These are phyloP conservation scores for Cervus canadensis DNA, from an alignment of 2,113 vertebrate genomes.

Conservation along the genomic window DNA sequence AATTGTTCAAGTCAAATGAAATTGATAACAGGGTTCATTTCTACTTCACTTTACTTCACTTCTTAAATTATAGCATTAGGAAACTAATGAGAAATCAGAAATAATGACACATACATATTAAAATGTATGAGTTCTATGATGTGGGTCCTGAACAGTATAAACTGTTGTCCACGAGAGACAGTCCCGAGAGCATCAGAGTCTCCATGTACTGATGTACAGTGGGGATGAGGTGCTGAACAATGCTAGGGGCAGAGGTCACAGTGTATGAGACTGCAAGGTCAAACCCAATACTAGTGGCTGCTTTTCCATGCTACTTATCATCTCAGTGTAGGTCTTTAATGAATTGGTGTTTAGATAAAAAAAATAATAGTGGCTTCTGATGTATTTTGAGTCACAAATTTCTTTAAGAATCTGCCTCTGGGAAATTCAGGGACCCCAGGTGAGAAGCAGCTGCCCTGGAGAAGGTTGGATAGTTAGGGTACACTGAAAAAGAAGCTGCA, in stretches of 20 bases:
- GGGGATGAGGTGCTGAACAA: background rate
- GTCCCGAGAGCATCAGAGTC: background rate
- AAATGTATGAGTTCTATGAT: background rate
- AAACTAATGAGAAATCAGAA: conserved; percentile 43
- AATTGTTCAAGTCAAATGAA: conserved; percentile 49
- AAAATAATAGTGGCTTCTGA: conserved; percentile 33
- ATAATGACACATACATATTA: conserved; percentile 12
- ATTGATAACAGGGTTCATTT: conserved; percentile 37
- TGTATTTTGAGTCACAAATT: background rate
- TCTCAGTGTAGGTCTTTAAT: conserved; percentile 10
- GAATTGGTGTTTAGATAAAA: conserved; percentile 60
- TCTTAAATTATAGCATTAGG: background rate
- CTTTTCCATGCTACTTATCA: conserved; percentile 31
- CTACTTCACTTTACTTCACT: conserved; percentile 38
- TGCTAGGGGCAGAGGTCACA: background rate
- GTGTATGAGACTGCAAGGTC: background rate
- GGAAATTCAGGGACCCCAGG: conserved; percentile 80
- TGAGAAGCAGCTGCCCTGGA: conserved; percentile 57
- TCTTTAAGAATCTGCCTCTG: background rate
- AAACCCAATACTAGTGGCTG: background rate
- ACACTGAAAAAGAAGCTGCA: conserved; percentile 83
- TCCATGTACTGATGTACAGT: background rate
- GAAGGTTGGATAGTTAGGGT: conserved; percentile 79
- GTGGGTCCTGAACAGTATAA: background rate
- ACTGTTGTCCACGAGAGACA: background rate